Percentiles rank a stretch among this genome's conserved stretches.
These are phyloP conservation scores for Umimayanthus chanpuru DNA, from an alignment of 92 coral and sea anemone species.

Conservation along the genomic window DNA sequence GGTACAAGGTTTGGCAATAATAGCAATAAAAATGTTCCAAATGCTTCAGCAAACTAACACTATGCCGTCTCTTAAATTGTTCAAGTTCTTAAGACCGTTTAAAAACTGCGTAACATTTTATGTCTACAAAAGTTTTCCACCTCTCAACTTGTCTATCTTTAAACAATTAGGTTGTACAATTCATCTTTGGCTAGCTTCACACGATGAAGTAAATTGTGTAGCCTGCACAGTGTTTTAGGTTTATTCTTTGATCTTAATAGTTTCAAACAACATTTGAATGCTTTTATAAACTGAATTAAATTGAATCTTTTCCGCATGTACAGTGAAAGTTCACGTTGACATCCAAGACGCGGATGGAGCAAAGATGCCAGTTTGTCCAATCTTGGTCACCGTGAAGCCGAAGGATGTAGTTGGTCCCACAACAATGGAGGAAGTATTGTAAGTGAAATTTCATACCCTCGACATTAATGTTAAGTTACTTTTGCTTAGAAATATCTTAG, in stretches of 20 bases:
- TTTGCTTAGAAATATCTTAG: not conserved
- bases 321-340: constrained; percentile 64
- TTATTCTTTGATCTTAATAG: not conserved
- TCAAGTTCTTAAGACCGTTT: too few species aligned
- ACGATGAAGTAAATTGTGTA: not conserved
- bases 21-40: too few species aligned
- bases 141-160: too few species aligned
- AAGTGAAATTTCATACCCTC: constrained; percentile 29
- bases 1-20: too few species aligned
- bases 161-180: too few species aligned
- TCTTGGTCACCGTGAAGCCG: constrained; percentile 59
- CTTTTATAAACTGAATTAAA: not conserved
- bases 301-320: not conserved
- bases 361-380: constrained; percentile 52
- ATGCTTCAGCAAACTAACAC: too few species aligned
- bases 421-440: constrained; percentile 70
- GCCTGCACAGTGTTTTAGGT: not conserved
- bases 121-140: too few species aligned
- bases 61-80: too few species aligned
- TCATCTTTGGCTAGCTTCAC: not conserved
- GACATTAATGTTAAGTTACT: not conserved
- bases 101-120: too few species aligned
- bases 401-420: constrained; percentile 16
- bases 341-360: constrained; percentile 55
- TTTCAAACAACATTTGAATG: not conserved